A percentile compares a stretch with the other conserved stretches of the same genome.
phyloP scores from a whole-genome alignment of 2,888 invertebrate genomes.

The Alcis repandata region DNA sequence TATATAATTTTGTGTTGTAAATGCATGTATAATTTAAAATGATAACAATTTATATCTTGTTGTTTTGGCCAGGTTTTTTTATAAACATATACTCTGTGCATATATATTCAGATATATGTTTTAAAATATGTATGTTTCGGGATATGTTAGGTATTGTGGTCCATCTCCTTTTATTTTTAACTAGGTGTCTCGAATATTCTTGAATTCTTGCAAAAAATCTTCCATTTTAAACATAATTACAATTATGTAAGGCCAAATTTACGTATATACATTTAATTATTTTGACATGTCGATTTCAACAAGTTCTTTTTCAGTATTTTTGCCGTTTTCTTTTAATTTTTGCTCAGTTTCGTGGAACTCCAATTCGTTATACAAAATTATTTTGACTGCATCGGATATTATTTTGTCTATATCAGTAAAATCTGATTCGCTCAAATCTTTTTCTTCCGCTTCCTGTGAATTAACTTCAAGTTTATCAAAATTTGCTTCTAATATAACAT shows the following conservation, averaged over 20 bases:
- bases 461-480: background rate
- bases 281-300: slow-evolving; percentile 1
- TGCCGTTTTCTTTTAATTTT: slow-evolving; percentile 17
- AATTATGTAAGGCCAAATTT: slow-evolving; percentile 43
- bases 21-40: background rate
- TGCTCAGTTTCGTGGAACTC: slow-evolving; percentile 31
- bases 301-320: slow-evolving; percentile 3
- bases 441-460: background rate
- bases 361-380: slow-evolving; percentile 47
- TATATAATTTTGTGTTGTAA: slow-evolving; percentile 1
- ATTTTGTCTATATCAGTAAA: slow-evolving; percentile 51
- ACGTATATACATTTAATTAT: slow-evolving; percentile 36
- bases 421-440: slow-evolving; percentile 31
- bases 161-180: background rate
- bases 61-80: background rate
- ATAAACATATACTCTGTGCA: background rate
- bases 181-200: background rate
- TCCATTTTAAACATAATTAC: slow-evolving; percentile 22
- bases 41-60: background rate
- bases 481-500: background rate
- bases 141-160: slow-evolving; percentile 15
- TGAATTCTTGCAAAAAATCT: no score
- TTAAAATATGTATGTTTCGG: background rate
- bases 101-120: background rate
- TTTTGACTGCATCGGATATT: slow-evolving; percentile 50